Base-by-base conservation (phyloP, 2,113 vertebrate genomes). In the Microtus montanus region DNA sequence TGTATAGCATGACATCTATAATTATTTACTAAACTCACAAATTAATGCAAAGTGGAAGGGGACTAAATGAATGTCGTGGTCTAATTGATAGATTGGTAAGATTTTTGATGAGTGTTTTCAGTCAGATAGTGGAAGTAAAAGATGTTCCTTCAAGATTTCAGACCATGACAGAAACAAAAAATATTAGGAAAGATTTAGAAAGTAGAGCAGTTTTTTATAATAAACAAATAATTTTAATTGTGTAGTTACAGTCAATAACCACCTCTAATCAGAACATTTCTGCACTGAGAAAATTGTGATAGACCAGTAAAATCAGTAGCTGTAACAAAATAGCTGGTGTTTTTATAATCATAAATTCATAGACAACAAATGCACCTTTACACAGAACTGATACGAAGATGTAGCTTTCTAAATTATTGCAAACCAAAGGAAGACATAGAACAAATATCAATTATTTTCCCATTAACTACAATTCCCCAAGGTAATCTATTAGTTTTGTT, bases 221-320 rank as follows among this genome's bases (percentile, higher is more conserved):
- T 99, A 99, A 99, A 99, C 99, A 99, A 99, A 99, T 99, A 99
- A 98, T 98, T 99, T 99, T 99, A 99, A 99, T 99, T 98, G 99
- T 99, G 99, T 99, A 99, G 99, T 99, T 99, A 99, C 99, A 99
- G 99, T 99, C 99, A 99, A 99, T 98, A 99, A 99, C 99, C 99
- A 99, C 99, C 99, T 99, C 99, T 99, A 99, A 98, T 99, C 99
- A 99, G 99, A 99, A 99, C 99, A 99, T 99, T 99, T 99, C 99
- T 99, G 99, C 99, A 99, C 99, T 99, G 99, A 99, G 98, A 99
- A 99, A 99, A 99, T 98, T 98, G 98, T 99, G 99, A 99, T 99
- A 99, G 99, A 99, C 99, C 84, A 47, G 75, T 2, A 78, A 49
- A 78, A 19, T 9, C 28, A 52, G 28, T 30, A 52, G 47, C 30